Evolutionary conservation across 2,888 invertebrate genomes (phyloP).

Genomic region (Apotomis turbidana): DNA sequence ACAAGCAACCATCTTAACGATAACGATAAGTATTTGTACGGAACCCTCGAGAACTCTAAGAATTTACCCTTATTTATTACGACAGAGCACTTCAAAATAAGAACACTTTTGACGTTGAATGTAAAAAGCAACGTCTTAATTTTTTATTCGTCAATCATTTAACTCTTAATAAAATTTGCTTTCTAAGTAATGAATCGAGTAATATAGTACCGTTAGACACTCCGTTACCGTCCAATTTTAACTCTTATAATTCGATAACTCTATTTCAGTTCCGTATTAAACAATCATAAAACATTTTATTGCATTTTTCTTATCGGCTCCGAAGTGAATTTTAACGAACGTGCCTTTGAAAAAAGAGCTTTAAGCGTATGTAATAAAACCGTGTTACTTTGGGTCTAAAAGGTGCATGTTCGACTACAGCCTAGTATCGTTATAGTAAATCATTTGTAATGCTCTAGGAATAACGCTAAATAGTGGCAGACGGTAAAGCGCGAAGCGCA

Average conservation of each 20-base stretch:
- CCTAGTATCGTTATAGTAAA: conserved; percentile 45
- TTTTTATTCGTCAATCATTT: no score
- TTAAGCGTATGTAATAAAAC: not conserved
- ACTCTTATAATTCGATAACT: conserved; percentile 23
- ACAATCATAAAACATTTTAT: conserved; percentile 38
- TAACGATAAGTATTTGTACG: no score
- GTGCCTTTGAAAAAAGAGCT: not conserved
- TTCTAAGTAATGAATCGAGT: not conserved
- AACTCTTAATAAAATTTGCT: no score
- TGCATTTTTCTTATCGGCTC: conserved; percentile 40
- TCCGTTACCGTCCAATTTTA: conserved; percentile 21
- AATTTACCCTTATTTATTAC: no score
- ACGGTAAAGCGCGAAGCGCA: conserved; percentile 7
- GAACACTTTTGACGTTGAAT: no score
- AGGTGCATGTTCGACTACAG: conserved; percentile 24
- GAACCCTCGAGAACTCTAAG: no score
- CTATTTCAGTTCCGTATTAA: conserved; percentile 35
- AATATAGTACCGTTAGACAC: conserved; percentile 10
- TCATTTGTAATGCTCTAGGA: conserved; percentile 45
- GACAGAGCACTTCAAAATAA: no score
- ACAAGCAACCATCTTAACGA: no score
- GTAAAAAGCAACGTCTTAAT: no score
- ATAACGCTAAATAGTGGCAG: conserved; percentile 45
- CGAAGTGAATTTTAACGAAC: conserved; percentile 25
- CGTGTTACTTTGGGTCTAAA: not conserved